Percentiles rank a stretch among this genome's conserved stretches.
phyloP scores from a whole-genome alignment of 1,140 invertebrate species.

The Atta colombica region DNA sequence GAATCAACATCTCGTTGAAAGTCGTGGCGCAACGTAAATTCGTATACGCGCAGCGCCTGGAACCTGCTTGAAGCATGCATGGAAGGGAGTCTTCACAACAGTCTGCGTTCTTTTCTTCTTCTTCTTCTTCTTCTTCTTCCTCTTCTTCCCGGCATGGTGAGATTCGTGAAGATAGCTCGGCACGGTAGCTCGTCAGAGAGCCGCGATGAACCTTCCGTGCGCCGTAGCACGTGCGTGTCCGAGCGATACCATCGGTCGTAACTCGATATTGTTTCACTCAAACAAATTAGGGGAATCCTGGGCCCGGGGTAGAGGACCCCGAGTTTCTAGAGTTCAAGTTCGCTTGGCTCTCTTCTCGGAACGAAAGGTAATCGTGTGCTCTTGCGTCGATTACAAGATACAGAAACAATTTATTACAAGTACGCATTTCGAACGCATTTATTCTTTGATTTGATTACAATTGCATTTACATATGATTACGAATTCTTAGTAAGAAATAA shows the following conservation, averaged over 20 bases:
- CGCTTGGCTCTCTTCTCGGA: slow-evolving; percentile 78
- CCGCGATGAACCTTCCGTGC: slow-evolving; percentile 81
- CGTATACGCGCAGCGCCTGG: slow-evolving; percentile 37
- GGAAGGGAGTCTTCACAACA: slow-evolving; percentile 62
- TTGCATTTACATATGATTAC: neutral
- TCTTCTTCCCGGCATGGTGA: slow-evolving; percentile 70
- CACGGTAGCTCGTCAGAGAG: slow-evolving; percentile 82
- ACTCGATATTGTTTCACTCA: slow-evolving; percentile 86
- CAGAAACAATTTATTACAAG: slow-evolving; percentile 65
- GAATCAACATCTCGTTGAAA: slow-evolving; percentile 61
- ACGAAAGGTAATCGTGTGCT: slow-evolving; percentile 67
- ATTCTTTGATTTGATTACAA: slow-evolving; percentile 21
- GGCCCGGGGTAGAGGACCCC: slow-evolving; percentile 73
- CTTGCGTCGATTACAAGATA: slow-evolving; percentile 50
- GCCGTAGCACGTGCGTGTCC: slow-evolving; percentile 83
- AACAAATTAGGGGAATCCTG: slow-evolving; percentile 85
- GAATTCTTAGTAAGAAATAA: neutral
- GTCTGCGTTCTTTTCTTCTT: slow-evolving; percentile 65
- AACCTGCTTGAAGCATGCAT: slow-evolving; percentile 37
- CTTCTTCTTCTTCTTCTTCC: slow-evolving; percentile 23
- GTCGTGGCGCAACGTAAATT: slow-evolving; percentile 63
- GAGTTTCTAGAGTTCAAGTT: slow-evolving; percentile 79
- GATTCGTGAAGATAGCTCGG: slow-evolving; percentile 83
- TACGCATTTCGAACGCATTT: slow-evolving; percentile 18
- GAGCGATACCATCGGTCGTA: slow-evolving; percentile 83